Base-by-base conservation (phyloP, 2,797 vertebrate genomes). In the Falco peregrinus region DNA sequence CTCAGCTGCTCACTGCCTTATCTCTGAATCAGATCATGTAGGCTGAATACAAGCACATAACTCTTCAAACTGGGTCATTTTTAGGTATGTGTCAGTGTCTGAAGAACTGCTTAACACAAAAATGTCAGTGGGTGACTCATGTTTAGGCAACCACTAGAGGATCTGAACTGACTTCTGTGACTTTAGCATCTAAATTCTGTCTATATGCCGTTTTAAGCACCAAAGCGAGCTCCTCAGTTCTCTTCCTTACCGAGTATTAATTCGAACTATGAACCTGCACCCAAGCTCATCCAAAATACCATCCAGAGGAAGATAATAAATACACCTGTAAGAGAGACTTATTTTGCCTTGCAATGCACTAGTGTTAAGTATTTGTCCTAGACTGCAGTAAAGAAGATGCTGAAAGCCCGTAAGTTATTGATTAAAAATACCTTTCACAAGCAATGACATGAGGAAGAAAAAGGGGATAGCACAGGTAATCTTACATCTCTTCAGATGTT, bases 1-100 rank as follows among this genome's bases (percentile, higher is more conserved):
- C 95, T 95, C 92, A 94, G 95, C 71, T 92, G 89, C 93, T 96
- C 89, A 41, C 83, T 86, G 93, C 74, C 84, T 76, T 87, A 56
- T 54, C 86, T 90, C 83, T 87, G 90, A 96, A 90, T 96, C 90
- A 84, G 48, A 82, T 79, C 71, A 84, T 1, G 28, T 65, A 93
- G 92, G 90, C 77, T 73, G 84, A 86, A 84, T 16, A 81, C 35
- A 63, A 61, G 85, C 80, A 93, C 4, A 2, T 43, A 94, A 48
- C 90, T 91, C 70, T 85, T 86, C 81, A 68, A 87, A 90, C 69
- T 86, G 53, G 76, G 90, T 87, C 91, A 73, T n/a, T 90, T 80
- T 93, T 87, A 93, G 89, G 64, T 78, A 78, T 61, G 41, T 77
- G n/a, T 75, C 87, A 80, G 59, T 47, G 92, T 60, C 64, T 67